These are phyloP conservation scores for Chionoecetes opilio DNA, from an alignment of 1,140 invertebrate genomes.

Conservation along the genomic window DNA sequence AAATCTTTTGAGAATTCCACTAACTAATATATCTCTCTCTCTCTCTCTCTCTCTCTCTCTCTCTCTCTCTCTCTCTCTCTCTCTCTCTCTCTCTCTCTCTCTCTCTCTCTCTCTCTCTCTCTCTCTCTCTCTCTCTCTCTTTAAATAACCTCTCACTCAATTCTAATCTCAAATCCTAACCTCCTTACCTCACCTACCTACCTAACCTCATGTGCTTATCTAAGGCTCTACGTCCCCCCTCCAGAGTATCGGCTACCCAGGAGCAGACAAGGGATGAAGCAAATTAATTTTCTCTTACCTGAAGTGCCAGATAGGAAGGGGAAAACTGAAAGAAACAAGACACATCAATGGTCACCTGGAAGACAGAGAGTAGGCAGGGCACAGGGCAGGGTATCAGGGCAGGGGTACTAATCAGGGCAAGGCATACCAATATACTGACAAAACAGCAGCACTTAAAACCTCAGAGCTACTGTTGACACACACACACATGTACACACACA, in stretches of 20 bases:
- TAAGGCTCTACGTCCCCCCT: background rate
- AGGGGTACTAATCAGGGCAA: background rate
- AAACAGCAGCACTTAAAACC: background rate
- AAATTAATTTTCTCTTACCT: constrained; percentile 45
- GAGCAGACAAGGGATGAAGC: background rate
- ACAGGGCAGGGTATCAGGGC: background rate
- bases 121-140: too few species aligned
- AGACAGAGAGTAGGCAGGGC: background rate
- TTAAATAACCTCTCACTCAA: too few species aligned
- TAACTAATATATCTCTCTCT: too few species aligned
- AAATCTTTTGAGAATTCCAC: too few species aligned
- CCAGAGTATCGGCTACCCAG: background rate
- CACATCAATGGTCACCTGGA: constrained; percentile 40
- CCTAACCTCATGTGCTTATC: too few species aligned
- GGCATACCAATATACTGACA: too few species aligned
- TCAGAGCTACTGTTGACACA: background rate
- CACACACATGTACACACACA: background rate
- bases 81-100: too few species aligned
- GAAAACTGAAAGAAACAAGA: constrained; percentile 60
- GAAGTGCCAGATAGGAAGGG: constrained; percentile 43
- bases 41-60: too few species aligned
- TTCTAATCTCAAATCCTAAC: too few species aligned
- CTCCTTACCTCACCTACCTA: too few species aligned
- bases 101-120: too few species aligned
- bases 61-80: too few species aligned